phyloP scores from a whole-genome alignment of 2,113 vertebrate species.

The Marcusenius ussheri region DNA sequence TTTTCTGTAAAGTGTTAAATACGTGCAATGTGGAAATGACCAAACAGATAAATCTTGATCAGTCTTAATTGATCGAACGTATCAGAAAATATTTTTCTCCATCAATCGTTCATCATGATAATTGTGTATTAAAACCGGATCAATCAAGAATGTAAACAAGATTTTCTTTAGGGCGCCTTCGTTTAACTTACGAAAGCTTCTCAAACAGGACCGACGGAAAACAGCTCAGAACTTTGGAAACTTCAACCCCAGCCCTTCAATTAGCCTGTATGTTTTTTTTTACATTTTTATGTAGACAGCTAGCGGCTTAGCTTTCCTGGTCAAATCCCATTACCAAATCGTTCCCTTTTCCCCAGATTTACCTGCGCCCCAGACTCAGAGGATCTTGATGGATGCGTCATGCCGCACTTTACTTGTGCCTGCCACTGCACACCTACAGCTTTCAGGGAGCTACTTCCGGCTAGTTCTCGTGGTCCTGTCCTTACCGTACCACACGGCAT shows the following conservation, averaged over 20 bases:
- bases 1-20: not conserved
- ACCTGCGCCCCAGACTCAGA: constrained; percentile 27
- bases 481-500: constrained; percentile 19
- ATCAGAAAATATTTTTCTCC: not conserved
- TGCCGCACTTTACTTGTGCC: not conserved
- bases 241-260: not conserved
- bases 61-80: not conserved
- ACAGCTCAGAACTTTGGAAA: not conserved
- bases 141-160: not conserved
- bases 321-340: not conserved
- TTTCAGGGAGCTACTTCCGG: constrained; percentile 4
- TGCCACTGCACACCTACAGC: not conserved
- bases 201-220: not conserved
- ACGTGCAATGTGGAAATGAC: not conserved
- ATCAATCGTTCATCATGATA: not conserved
- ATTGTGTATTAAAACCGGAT: not conserved
- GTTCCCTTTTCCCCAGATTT: not conserved
- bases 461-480: not conserved
- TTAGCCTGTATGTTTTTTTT: not conserved
- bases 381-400: constrained; percentile 9
- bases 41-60: not conserved
- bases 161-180: not conserved
- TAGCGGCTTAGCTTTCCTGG: not conserved
- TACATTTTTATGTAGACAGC: not conserved
- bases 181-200: not conserved